A percentile compares a stretch with the other conserved stretches of the same genome.
These are phyloP conservation scores for Chloebia gouldiae DNA, from an alignment of 2,113 vertebrate genomes.

Conservation along the genomic window DNA sequence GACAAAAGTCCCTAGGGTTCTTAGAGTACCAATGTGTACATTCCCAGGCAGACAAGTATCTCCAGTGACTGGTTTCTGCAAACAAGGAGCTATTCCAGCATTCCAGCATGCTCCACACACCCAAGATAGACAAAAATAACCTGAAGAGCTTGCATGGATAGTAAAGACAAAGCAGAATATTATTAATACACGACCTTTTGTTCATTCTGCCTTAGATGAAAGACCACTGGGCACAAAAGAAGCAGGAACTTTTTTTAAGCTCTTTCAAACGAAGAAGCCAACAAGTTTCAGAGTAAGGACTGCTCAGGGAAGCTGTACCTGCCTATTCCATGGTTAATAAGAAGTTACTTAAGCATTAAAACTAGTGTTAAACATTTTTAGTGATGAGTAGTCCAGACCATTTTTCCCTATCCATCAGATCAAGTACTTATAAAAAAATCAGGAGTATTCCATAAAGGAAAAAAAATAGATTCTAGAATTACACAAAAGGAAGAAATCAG, in stretches of 20 bases:
- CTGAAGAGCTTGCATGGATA: neutral
- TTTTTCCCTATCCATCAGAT: neutral
- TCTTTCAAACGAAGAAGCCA: neutral
- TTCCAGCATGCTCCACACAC: neutral
- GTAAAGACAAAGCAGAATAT: neutral
- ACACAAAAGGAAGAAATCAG: neutral
- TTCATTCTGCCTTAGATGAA: neutral
- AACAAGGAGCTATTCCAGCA: neutral
- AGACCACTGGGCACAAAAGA: neutral
- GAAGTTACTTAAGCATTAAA: neutral
- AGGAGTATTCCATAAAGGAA: neutral
- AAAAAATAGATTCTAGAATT: neutral
- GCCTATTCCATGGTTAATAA: neutral
- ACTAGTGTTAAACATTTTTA: neutral
- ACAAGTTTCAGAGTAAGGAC: neutral
- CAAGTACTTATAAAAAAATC: neutral
- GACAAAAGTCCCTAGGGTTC: neutral
- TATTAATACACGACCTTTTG: neutral
- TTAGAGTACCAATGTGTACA: neutral
- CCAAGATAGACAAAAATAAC: neutral
- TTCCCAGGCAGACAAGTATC: neutral
- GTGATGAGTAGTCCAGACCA: neutral
- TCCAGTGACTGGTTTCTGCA: neutral
- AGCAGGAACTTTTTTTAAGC: neutral
- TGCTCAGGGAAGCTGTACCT: neutral